A percentile compares a stretch with the other conserved stretches of the same genome.
phyloP scores from a whole-genome alignment of 2,888 invertebrate genomes.

The Trichogramma dendrolimi region DNA sequence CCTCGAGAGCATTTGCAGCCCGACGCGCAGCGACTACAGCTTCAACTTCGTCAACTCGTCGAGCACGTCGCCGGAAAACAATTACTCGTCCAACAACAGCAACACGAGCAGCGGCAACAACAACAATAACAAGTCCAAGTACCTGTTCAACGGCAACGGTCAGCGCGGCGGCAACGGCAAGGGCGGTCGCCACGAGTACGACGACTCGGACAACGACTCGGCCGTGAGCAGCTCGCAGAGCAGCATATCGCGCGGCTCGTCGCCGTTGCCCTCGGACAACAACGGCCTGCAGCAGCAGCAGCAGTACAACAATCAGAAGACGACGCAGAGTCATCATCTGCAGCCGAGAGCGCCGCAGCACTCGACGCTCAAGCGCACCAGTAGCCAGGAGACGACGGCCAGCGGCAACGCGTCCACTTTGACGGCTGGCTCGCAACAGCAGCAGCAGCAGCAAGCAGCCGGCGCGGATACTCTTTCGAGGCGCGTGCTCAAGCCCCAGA shows the following conservation, averaged over 20 bases:
- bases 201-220: slow-evolving; percentile 82
- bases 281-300: background rate
- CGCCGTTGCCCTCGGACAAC: slow-evolving; percentile 64
- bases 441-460: slow-evolving; percentile 55
- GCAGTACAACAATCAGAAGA: too few species aligned
- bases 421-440: slow-evolving; percentile 65
- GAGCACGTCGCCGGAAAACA: slow-evolving; percentile 44
- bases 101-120: background rate
- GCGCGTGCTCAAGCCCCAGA: slow-evolving; percentile 72
- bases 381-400: slow-evolving; percentile 70
- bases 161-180: slow-evolving; percentile 26
- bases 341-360: slow-evolving; percentile 35
- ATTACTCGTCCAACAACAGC: slow-evolving; percentile 6
- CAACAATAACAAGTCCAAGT: background rate
- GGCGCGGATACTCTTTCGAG: slow-evolving; percentile 57
- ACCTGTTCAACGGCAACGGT: slow-evolving; percentile 6
- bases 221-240: slow-evolving; percentile 81
- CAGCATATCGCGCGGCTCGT: slow-evolving; percentile 70
- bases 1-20: slow-evolving; percentile 59
- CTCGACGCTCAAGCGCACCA: slow-evolving; percentile 61
- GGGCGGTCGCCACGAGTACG: slow-evolving; percentile 50
- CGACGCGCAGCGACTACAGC: slow-evolving; percentile 59
- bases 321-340: background rate
- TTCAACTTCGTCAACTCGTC: slow-evolving; percentile 53
- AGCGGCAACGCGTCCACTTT: slow-evolving; percentile 69